phyloP scores from a whole-genome alignment of 2,113 vertebrate species.

The Amazona guildingii region DNA sequence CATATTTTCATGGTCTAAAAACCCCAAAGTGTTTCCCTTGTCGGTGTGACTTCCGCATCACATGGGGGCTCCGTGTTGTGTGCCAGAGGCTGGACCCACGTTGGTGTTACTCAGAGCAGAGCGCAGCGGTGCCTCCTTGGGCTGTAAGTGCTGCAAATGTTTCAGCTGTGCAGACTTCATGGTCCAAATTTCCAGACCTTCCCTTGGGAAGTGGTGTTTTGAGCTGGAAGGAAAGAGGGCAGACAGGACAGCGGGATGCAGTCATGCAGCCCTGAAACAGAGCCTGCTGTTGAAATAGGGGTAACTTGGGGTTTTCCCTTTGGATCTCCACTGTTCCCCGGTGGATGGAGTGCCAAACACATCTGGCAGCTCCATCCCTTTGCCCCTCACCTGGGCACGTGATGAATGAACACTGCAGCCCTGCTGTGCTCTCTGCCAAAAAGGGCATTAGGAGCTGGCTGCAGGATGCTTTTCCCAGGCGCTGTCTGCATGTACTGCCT shows the following conservation, averaged over 20 bases:
- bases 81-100: neutral
- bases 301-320: neutral
- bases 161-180: slow-evolving; percentile 61
- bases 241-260: neutral
- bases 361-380: neutral
- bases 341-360: rapidly evolving
- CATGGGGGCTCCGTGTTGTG: neutral
- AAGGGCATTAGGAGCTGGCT: neutral
- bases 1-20: neutral
- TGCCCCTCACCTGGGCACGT: neutral
- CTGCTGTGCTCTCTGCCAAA: neutral
- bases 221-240: slow-evolving; percentile 5
- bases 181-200: slow-evolving; percentile 69
- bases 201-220: slow-evolving; percentile 14
- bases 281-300: neutral
- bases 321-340: slow-evolving; percentile 1
- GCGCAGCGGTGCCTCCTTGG: neutral
- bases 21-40: neutral
- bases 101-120: neutral
- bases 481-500: rapidly evolving
- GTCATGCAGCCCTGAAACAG: neutral
- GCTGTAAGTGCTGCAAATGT: slow-evolving; percentile 46
- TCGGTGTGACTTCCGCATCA: neutral
- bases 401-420: neutral
- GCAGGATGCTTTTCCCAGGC: neutral